Conservation (phyloP, 2,113 vertebrate genomes). For the Monopterus albus region DNA sequence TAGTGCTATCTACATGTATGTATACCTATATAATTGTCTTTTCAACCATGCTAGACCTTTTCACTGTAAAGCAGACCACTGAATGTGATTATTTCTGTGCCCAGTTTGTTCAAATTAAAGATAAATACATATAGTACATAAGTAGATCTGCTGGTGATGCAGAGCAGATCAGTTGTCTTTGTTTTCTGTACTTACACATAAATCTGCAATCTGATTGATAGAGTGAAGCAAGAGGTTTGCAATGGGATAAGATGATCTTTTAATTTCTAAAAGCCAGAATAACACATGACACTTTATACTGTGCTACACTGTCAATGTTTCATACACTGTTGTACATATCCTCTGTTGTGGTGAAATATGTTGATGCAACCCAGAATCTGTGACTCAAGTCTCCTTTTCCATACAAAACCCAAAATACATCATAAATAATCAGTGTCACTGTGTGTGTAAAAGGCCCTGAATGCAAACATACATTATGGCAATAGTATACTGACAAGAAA, state of each 20-base stretch:
- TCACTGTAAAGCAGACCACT: not conserved
- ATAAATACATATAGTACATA: constrained; percentile 10
- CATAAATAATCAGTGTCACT: too few relatives aligned
- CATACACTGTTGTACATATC: not conserved
- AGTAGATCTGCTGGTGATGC: not conserved
- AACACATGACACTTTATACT: constrained; percentile 21
- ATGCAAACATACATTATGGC: too few relatives aligned
- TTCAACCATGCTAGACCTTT: not conserved
- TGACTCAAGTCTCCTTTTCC: too few relatives aligned
- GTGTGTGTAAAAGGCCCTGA: too few relatives aligned
- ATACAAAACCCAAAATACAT: too few relatives aligned
- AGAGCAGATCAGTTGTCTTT: constrained; percentile 21
- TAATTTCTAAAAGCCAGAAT: constrained; percentile 20
- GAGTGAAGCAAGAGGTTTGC: not conserved
- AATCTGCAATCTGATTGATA: constrained; percentile 29
- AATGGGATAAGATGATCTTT: too few relatives aligned
- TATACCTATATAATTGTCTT: not conserved
- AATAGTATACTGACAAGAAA: too few relatives aligned
- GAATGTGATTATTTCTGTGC: constrained; percentile 18
- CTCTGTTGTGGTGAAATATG: too few relatives aligned
- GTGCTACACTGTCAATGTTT: not conserved
- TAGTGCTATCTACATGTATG: not conserved
- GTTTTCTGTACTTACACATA: not conserved
- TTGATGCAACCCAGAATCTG: too few relatives aligned
- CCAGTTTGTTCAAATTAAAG: not conserved